These are phyloP conservation scores for Pyrgus malvae DNA, from an alignment of 2,888 invertebrate genomes.

Conservation along the genomic window DNA sequence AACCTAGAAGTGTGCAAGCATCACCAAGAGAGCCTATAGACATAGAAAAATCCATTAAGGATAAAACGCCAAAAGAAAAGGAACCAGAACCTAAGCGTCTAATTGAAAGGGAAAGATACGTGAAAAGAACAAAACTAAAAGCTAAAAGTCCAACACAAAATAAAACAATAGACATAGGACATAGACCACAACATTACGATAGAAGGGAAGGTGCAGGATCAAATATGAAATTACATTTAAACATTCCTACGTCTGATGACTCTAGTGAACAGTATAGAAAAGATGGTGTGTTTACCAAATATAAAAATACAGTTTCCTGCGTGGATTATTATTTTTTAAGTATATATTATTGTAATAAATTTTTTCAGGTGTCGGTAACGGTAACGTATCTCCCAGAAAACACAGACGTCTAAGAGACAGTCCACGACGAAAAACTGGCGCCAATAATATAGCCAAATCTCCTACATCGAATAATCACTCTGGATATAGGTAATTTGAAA, in stretches of 20 bases:
- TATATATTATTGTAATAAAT: neutral
- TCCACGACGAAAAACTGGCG: slow-evolving; percentile 84
- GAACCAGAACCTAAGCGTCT: slow-evolving; percentile 63
- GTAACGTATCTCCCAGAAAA: slow-evolving; percentile 81
- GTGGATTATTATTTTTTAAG: neutral
- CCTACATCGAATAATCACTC: slow-evolving; percentile 72
- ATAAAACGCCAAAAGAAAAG: slow-evolving; percentile 64
- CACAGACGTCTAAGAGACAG: slow-evolving; percentile 84
- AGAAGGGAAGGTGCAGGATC: slow-evolving; percentile 77
- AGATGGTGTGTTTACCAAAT: slow-evolving; percentile 59
- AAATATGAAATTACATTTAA: slow-evolving; percentile 77
- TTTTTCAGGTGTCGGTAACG: slow-evolving; percentile 60
- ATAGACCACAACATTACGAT: slow-evolving; percentile 68
- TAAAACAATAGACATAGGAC: slow-evolving; percentile 58
- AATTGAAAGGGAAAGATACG: slow-evolving; percentile 71
- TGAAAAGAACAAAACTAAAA: slow-evolving; percentile 74
- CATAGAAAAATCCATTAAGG: slow-evolving; percentile 66
- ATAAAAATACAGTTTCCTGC: too few relatives aligned
- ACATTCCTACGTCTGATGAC: slow-evolving; percentile 83
- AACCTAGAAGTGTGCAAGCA: slow-evolving; percentile 66
- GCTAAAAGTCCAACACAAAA: slow-evolving; percentile 75
- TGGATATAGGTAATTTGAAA: slow-evolving; percentile 59
- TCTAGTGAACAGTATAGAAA: slow-evolving; percentile 81
- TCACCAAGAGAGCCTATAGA: slow-evolving; percentile 69
- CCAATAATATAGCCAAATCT: slow-evolving; percentile 79